Conservation (phyloP, 2,797 vertebrate species). For the Danio kyathit region DNA sequence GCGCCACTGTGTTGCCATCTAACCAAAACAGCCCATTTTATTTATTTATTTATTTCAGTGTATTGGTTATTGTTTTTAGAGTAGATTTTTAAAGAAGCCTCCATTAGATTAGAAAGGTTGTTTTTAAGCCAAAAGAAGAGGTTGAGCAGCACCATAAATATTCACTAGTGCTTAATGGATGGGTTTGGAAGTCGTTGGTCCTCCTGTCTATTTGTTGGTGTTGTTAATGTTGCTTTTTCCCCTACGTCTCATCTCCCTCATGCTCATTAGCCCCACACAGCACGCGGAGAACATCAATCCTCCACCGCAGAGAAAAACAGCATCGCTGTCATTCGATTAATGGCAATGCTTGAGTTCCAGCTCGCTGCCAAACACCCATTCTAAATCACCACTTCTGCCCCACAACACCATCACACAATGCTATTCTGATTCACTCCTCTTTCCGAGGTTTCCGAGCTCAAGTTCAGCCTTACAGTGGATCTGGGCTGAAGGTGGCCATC, state of each 20-base stretch:
- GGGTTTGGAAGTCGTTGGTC: constrained; percentile 56
- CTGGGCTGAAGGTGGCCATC: no score
- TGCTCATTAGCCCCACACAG: constrained; percentile 66
- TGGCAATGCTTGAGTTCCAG: constrained; percentile 53
- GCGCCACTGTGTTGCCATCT: no score
- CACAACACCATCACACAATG: constrained; percentile 26
- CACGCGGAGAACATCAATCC: constrained; percentile 62
- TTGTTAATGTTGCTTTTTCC: constrained; percentile 58
- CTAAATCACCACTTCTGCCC: constrained; percentile 52
- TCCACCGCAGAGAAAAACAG: constrained; percentile 60
- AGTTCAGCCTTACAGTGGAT: no score
- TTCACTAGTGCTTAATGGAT: constrained; percentile 52
- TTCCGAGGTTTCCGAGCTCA: constrained; percentile 4
- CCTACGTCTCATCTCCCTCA: constrained; percentile 53
- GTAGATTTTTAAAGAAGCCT: background rate
- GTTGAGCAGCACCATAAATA: constrained; percentile 36
- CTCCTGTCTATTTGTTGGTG: constrained; percentile 50
- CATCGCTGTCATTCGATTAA: constrained; percentile 60
- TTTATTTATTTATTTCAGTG: no score
- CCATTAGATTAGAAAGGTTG: background rate
- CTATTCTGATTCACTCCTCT: constrained; percentile 25
- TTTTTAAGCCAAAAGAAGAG: background rate
- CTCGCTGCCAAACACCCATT: constrained; percentile 40
- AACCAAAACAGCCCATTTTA: no score
- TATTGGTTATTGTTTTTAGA: no score